Conservation (phyloP, 2,888 invertebrate species). For the Heliconius sara region DNA sequence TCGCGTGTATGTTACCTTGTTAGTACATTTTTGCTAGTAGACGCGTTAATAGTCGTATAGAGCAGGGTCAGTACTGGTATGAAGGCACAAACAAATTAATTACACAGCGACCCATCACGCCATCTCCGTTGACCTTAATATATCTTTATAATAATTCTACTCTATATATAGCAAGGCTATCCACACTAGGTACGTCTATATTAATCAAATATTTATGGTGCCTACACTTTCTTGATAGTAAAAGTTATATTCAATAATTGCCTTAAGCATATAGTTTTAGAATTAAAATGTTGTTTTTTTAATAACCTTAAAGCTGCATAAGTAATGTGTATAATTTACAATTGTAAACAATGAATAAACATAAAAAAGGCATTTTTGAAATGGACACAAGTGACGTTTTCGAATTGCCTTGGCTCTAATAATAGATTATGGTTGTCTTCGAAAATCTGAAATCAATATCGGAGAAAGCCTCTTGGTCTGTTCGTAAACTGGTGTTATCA, state of each 20-base stretch:
- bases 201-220: background rate
- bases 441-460: conserved; percentile 35
- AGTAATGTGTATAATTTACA: background rate
- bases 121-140: conserved; percentile 59
- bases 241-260: background rate
- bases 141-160: conserved; percentile 54
- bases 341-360: background rate
- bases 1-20: background rate
- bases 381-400: conserved; percentile 5
- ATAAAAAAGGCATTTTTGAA: background rate
- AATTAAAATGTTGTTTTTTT: no score
- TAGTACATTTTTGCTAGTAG: background rate
- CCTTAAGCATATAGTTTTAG: background rate
- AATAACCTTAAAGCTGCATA: background rate
- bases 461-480: conserved; percentile 4
- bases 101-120: conserved; percentile 45
- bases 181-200: background rate
- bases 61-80: conserved; percentile 39
- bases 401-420: conserved; percentile 32
- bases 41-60: background rate
- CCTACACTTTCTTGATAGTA: background rate
- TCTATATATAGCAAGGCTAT: conserved; percentile 13
- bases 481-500: background rate
- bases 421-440: conserved; percentile 25
- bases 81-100: conserved; percentile 59